These are phyloP conservation scores for Garrulus glandarius DNA, from an alignment of 2,797 vertebrate species.

Conservation along the genomic window DNA sequence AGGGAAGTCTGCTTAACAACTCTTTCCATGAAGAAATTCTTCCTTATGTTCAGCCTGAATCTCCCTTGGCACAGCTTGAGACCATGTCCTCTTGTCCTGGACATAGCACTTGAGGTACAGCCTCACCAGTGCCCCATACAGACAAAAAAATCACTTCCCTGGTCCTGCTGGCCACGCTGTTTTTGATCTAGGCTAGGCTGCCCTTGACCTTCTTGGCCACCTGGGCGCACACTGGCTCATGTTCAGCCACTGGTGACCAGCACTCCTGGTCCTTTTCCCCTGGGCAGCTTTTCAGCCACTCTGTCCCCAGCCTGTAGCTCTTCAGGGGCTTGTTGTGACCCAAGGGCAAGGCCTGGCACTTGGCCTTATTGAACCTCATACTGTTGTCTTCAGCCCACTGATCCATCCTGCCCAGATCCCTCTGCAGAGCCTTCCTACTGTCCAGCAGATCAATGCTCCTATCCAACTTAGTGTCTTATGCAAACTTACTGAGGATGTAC, in stretches of 20 bases:
- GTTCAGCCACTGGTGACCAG: neutral
- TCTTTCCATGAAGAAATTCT: neutral
- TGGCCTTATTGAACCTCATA: neutral
- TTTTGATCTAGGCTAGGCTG: neutral
- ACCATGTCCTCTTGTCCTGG: neutral
- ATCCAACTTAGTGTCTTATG: neutral
- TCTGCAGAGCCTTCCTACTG: neutral
- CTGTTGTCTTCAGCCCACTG: neutral
- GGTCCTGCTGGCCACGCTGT: neutral
- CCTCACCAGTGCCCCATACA: neutral
- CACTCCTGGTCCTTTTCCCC: neutral
- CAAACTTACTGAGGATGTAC: neutral
- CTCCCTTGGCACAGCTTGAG: neutral
- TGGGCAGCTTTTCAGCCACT: neutral
- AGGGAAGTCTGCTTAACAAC: neutral
- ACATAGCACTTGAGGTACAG: no score
- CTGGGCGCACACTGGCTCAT: rapidly evolving
- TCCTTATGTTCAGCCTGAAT: neutral
- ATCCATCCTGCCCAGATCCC: neutral
- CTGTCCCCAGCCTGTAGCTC: no score
- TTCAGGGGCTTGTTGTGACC: neutral
- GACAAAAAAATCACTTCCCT: neutral
- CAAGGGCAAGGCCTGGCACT: no score
- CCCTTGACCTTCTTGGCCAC: neutral
- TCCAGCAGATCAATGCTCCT: neutral